These are phyloP conservation scores for Stomatorhinus ivindoensis DNA, from an alignment of 2,113 vertebrate species.

Conservation along the genomic window DNA sequence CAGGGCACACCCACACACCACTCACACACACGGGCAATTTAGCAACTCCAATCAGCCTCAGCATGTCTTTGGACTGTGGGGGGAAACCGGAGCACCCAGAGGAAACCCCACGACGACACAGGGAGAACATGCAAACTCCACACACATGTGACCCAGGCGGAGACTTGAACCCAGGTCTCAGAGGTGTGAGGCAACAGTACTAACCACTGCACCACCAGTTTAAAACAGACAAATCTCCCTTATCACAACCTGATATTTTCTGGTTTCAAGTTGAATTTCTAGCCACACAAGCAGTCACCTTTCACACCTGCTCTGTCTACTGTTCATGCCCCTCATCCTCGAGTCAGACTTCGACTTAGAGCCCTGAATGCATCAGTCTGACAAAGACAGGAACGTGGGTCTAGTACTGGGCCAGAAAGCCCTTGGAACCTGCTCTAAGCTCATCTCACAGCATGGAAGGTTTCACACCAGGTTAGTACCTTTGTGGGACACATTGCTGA, in stretches of 20 bases:
- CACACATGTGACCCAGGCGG: too few species aligned
- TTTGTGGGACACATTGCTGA: background rate
- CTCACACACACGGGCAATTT: too few species aligned
- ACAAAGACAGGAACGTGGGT: background rate
- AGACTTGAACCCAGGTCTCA: too few species aligned
- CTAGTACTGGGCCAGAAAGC: background rate
- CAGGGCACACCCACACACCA: too few species aligned
- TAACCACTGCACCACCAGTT: too few species aligned
- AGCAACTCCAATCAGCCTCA: too few species aligned
- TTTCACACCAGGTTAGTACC: background rate
- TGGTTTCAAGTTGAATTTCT: background rate
- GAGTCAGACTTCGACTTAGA: background rate
- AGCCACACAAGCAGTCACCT: background rate
- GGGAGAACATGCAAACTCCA: too few species aligned
- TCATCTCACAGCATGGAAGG: background rate
- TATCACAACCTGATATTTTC: background rate
- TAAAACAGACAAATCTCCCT: background rate
- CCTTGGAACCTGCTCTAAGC: background rate
- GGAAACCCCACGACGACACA: too few species aligned
- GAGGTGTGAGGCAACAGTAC: too few species aligned
- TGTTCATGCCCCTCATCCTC: background rate
- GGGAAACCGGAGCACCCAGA: too few species aligned
- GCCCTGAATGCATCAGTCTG: background rate
- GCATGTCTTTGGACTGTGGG: too few species aligned
- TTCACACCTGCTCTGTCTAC: background rate